Evolutionary conservation across 2,797 vertebrate species (phyloP).

Genomic region (Hydrolagus colliei): DNA sequence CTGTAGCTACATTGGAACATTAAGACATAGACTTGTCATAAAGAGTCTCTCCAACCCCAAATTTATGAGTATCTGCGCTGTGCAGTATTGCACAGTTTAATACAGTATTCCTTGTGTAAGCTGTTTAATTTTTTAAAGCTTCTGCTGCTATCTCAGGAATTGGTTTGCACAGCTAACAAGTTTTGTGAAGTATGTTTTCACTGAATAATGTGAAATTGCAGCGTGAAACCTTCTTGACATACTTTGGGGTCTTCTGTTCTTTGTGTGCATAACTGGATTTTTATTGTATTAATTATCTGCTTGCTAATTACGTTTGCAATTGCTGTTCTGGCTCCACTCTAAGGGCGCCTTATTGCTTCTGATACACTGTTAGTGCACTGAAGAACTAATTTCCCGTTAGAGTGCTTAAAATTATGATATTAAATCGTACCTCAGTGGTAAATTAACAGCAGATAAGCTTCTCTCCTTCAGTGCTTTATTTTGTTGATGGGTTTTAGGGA

Average conservation of each 20-base stretch:
- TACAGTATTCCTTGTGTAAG: not conserved
- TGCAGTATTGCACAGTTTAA: constrained; percentile 19
- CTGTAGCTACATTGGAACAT: not conserved
- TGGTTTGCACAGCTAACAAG: constrained; percentile 10
- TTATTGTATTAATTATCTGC: constrained; percentile 26
- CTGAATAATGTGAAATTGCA: constrained; percentile 10
- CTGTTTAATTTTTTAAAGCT: not conserved
- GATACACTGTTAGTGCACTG: not conserved
- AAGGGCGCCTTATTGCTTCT: not conserved
- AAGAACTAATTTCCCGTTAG: constrained; percentile 10
- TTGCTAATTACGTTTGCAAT: not conserved
- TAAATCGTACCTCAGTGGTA: constrained; percentile 15
- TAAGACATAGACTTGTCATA: not conserved
- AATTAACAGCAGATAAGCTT: not conserved
- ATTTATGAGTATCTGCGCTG: not conserved
- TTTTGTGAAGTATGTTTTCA: constrained; percentile 13
- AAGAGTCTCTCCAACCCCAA: not conserved
- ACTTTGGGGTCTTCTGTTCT: not conserved
- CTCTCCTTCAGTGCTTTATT: not conserved
- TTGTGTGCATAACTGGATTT: not conserved
- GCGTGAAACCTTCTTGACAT: constrained; percentile 7
- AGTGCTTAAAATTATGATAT: not conserved
- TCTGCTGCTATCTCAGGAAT: constrained; percentile 13
- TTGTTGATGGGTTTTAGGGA: not conserved
- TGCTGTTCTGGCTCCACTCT: not conserved